Evolutionary conservation across 2,888 invertebrate genomes (phyloP).

Genomic region (Hypercompe scribonia): DNA sequence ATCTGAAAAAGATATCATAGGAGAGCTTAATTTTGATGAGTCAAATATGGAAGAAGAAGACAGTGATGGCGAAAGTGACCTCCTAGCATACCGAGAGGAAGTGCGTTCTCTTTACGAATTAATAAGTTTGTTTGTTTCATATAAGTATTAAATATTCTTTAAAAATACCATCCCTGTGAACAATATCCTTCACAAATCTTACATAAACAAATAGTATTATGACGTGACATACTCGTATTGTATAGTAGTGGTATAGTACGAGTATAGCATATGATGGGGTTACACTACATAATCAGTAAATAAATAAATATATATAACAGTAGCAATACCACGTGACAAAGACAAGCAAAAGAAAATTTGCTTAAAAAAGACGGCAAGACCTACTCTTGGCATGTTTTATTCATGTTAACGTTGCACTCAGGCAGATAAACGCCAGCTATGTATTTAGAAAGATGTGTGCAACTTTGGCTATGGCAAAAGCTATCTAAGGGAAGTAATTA

Average conservation of each 20-base stretch:
- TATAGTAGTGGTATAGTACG: too few species aligned
- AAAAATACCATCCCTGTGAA: conserved; percentile 24
- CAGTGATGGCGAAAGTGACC: too few species aligned
- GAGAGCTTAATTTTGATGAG: too few species aligned
- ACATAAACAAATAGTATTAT: background rate
- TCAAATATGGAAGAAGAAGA: too few species aligned
- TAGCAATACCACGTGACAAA: conserved; percentile 30
- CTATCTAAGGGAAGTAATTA: background rate
- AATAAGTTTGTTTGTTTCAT: conserved; percentile 19
- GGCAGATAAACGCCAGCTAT: background rate
- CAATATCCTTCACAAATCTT: background rate
- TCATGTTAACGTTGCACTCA: conserved; percentile 21
- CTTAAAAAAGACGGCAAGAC: conserved; percentile 37
- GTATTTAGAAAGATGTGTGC: background rate
- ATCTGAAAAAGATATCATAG: too few species aligned
- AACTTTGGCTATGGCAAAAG: background rate
- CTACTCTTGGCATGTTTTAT: conserved; percentile 19
- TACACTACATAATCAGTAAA: background rate
- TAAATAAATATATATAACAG: background rate
- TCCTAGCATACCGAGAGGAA: too few species aligned
- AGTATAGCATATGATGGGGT: too few species aligned
- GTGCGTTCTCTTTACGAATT: conserved; percentile 17
- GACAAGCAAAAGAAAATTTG: conserved; percentile 33
- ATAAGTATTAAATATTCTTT: conserved; percentile 2
- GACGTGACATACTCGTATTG: background rate